Evolutionary conservation across 2,888 invertebrate species (phyloP).

Genomic region (Tortricodes alternella): DNA sequence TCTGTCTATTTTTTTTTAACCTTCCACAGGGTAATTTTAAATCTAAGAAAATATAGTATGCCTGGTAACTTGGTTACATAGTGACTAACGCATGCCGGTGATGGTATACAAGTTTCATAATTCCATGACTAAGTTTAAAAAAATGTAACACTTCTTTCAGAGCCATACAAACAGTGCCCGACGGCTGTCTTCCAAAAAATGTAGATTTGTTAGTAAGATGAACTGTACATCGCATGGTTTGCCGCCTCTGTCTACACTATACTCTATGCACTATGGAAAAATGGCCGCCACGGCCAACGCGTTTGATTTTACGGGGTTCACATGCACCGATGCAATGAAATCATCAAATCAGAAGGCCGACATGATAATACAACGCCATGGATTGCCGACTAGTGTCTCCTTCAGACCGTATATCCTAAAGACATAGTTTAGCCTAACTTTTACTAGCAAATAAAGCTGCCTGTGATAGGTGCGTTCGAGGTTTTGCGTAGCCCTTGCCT

Average conservation of each 20-base stretch:
- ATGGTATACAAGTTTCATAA: constrained; percentile 30
- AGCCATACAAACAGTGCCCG: constrained; percentile 78
- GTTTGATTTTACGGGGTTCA: too few relatives aligned
- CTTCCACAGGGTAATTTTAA: not conserved
- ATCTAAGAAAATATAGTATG: not conserved
- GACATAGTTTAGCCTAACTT: too few relatives aligned
- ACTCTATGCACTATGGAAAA: not conserved
- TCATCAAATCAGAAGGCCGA: too few relatives aligned
- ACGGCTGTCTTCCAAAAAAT: constrained; percentile 80
- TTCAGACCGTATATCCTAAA: too few relatives aligned
- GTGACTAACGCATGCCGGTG: constrained; percentile 49
- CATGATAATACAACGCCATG: too few relatives aligned
- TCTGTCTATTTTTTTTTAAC: not conserved
- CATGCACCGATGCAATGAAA: too few relatives aligned
- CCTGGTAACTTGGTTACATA: not conserved
- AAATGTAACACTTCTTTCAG: constrained; percentile 66
- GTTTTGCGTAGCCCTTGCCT: too few relatives aligned
- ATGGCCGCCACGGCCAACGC: not conserved
- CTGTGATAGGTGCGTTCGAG: too few relatives aligned
- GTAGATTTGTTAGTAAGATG: constrained; percentile 81
- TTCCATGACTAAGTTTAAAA: not conserved
- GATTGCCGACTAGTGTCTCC: too few relatives aligned
- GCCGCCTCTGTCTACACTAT: constrained; percentile 22
- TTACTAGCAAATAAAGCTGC: too few relatives aligned
- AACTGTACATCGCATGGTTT: constrained; percentile 64